Base-by-base conservation (phyloP, 2,888 invertebrate genomes). In the Microctonus brassicae region DNA sequence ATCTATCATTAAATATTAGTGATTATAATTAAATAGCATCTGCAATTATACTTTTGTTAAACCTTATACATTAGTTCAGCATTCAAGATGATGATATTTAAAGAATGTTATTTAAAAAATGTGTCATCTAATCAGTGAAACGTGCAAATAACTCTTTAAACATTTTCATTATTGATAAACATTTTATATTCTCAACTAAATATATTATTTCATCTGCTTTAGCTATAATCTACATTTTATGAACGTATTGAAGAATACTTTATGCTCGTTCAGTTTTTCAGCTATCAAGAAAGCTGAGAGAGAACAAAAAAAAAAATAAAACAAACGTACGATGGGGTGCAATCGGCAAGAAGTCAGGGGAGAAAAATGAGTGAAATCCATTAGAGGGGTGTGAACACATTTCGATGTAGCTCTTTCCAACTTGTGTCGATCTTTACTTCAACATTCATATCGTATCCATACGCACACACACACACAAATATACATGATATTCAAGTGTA, bases 321-420 rank as follows among this genome's bases (percentile, higher is more conserved):
- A 33, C 17, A 17, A 17, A 47, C 47, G 3, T 17, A 17, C 47
- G 9, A 47, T 47, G 47, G 47, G 47, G 47, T 1, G 57, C 69
- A 79, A 79, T 78, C 77, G 79, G 79, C 78, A 79, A 77, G 80
- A 78, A 79, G 80, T 79, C 77, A 81, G 81, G 84, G 83, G 85
- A 86, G 86, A 87, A 87, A 87, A 87, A 87, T 87, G 87, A 86
- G 87, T 84, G 85, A 87, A 87, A 87, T 87, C 86, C 87, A 79
- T 79, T 79, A 79, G 77, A 76, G 77, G 78, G 77, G 76, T 67
- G 68, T 66, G 69, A 69, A 64, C 73, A 70, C 74, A 74, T 72
- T 61, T 72, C 64, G 58, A 63, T 74, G 55, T 66, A 62, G 70
- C 76, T 82, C 79, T 55, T 26, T 33, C 58, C 82, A 81, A 85